These are phyloP conservation scores for Drosophila simulans DNA, from an alignment of 1,140 invertebrate species.

Conservation along the genomic window DNA sequence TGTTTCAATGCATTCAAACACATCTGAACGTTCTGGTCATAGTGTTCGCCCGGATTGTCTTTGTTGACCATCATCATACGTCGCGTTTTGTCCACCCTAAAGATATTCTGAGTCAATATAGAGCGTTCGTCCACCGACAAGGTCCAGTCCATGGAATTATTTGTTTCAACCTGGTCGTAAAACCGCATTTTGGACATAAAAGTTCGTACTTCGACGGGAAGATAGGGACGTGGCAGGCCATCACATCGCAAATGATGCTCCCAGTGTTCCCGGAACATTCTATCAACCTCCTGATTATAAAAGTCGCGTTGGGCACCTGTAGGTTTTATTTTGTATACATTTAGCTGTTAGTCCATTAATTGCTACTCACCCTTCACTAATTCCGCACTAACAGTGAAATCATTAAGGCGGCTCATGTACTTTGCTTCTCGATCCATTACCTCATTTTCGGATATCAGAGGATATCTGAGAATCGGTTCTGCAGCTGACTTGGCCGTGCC, in stretches of 20 bases:
- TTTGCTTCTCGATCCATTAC: slow-evolving; percentile 19
- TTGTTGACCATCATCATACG: not conserved
- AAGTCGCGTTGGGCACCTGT: slow-evolving; percentile 39
- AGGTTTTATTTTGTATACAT: not conserved
- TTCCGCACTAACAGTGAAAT: slow-evolving; percentile 26
- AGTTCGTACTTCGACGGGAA: slow-evolving; percentile 61
- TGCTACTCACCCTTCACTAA: slow-evolving; percentile 38
- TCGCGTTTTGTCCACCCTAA: slow-evolving; percentile 41
- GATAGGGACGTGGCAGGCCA: slow-evolving; percentile 60
- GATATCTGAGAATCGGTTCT: not conserved
- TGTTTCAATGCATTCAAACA: slow-evolving; percentile 37
- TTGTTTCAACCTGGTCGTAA: slow-evolving; percentile 32
- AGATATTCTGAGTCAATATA: slow-evolving; percentile 62
- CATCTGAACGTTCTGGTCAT: slow-evolving; percentile 38
- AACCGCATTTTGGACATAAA: slow-evolving; percentile 51
- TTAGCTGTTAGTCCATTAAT: too few relatives aligned
- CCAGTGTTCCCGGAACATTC: slow-evolving; percentile 47
- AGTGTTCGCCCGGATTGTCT: slow-evolving; percentile 40
- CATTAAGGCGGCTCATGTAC: slow-evolving; percentile 27
- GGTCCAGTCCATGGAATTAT: slow-evolving; percentile 58
- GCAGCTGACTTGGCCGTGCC: not conserved
- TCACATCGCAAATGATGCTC: slow-evolving; percentile 55
- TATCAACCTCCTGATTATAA: slow-evolving; percentile 4
- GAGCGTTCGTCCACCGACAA: slow-evolving; percentile 60
- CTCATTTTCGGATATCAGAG: slow-evolving; percentile 25